These are phyloP conservation scores for Slavum lentiscoides DNA, from an alignment of 2,888 invertebrate genomes.

Conservation along the genomic window DNA sequence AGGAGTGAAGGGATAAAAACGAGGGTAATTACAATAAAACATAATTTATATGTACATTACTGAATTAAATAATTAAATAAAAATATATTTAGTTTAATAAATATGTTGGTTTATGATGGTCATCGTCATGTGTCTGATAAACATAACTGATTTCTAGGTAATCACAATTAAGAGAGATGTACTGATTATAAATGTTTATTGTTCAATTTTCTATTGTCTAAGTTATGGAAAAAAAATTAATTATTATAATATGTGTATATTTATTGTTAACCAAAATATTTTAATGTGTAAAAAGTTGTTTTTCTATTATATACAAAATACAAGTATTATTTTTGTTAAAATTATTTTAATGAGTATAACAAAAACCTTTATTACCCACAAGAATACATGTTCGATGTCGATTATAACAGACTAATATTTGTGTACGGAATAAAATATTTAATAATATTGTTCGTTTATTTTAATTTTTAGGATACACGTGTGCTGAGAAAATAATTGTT, in stretches of 20 bases:
- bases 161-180: constrained; percentile 14
- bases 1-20: constrained; percentile 6
- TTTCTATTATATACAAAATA: constrained; percentile 25
- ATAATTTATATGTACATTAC: neutral
- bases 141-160: too few species aligned
- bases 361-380: neutral
- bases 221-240: constrained; percentile 1
- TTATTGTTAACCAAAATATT: constrained; percentile 25
- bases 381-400: too few species aligned
- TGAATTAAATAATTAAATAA: neutral
- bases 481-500: too few species aligned
- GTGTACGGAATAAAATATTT: too few species aligned
- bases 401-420: too few species aligned
- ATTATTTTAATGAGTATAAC: neutral
- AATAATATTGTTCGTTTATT: too few species aligned
- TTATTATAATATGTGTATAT: constrained; percentile 24
- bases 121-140: too few species aligned
- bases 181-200: constrained; percentile 34
- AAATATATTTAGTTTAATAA: too few species aligned
- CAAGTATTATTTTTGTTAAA: constrained; percentile 39
- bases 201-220: constrained; percentile 25
- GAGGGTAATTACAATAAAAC: constrained; percentile 20
- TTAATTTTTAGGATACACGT: too few species aligned
- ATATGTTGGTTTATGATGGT: too few species aligned
- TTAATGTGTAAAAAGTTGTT: constrained; percentile 22